Base-by-base conservation (phyloP, 1,140 invertebrate genomes). In the Magallana gigas region DNA sequence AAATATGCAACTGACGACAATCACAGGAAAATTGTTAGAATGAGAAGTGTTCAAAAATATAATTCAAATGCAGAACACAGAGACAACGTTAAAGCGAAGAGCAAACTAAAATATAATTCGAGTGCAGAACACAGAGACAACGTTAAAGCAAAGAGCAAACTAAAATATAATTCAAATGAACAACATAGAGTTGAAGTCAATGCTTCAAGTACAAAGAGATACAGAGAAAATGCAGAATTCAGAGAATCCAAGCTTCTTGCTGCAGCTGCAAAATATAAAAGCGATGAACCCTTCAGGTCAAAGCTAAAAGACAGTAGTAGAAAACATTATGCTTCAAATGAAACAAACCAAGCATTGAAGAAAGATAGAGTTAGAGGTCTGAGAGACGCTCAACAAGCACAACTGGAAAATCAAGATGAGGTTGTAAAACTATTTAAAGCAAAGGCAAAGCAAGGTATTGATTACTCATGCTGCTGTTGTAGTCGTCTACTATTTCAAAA, bases 161-260 rank as follows among this genome's bases (percentile, higher is more conserved):
- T 60, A 14, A 84, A 82, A 84, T 88, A 88, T 68, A 57, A 84
- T 1, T 12, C 16, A 9, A 36, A 85, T 60, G 71, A 81, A 6
- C 57, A 62, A 6, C 58, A 80, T 23, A 84, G 57, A 60, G 18
- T 16, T 29, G 62, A 81, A 12, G 29, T 84, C 4, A 88, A 80
- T 48, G 8, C n/a, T 9, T 16, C 62, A 59, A 84, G 83, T 82
- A 82, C 16, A 57, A 85, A 23, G 48, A 88, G 85, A 57, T 88
- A 82, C 57, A 81, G 29, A n/a, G 58, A 76, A n/a, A 71, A 85
- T 68, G 29, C 29, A 60, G 23, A 60, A n/a, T 84, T 84, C 56
- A 58, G 57, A 57, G 60, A 59, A n/a, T 9, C 9, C 8, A 60
- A 12, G 8, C 58, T 60, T 60, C 8, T 12, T 12, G 8, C 58